These are phyloP conservation scores for Cylindroiulus punctatus DNA, from an alignment of 2,888 invertebrate genomes.

Conservation along the genomic window DNA sequence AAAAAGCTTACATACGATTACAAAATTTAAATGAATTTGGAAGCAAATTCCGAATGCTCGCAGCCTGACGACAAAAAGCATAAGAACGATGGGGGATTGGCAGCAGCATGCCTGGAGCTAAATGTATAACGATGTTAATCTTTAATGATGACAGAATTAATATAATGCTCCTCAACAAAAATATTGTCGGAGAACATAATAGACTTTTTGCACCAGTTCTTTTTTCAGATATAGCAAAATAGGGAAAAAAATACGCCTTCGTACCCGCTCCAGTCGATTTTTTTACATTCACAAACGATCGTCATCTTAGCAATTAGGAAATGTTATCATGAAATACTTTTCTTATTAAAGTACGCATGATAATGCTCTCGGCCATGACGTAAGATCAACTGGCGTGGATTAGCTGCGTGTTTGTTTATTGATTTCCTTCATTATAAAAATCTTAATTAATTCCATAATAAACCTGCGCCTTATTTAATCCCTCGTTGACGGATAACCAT, in stretches of 20 bases:
- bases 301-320: neutral
- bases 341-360: neutral
- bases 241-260: neutral
- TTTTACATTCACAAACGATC: neutral
- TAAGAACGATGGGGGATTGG: neutral
- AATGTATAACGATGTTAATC: neutral
- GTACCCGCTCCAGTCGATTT: neutral
- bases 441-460: conserved; percentile 27
- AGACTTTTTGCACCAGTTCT: neutral
- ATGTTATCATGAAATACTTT: neutral
- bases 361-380: neutral
- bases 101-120: neutral
- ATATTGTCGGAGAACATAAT: neutral
- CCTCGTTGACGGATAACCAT: neutral
- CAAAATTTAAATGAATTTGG: neutral
- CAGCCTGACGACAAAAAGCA: neutral
- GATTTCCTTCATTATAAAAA: neutral
- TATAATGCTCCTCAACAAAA: neutral
- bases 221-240: neutral
- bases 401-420: conserved; percentile 16
- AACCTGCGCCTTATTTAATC: neutral
- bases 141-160: neutral
- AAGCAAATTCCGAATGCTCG: too few species aligned
- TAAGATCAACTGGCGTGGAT: neutral
- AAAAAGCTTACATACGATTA: neutral